Evolutionary conservation across 2,113 vertebrate genomes (phyloP), one percentile per base, ranked within the genome.

Genomic region (Odocoileus virginianus): DNA sequence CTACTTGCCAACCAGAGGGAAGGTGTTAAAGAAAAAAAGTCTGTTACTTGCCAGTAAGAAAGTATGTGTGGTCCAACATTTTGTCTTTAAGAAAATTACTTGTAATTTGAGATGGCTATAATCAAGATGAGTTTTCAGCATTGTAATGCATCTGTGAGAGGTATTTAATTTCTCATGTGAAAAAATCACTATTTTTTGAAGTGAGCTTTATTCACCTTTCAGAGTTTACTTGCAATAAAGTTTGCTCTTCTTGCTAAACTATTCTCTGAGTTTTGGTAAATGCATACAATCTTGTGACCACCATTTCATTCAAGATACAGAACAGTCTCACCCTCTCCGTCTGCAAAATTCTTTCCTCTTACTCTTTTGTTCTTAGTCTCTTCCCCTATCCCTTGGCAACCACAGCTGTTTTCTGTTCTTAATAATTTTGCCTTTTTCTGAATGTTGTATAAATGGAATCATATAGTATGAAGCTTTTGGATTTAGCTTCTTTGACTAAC

Each of bases 21-120:
- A 94, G 55, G 82, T 89, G 94, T 97, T 88, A 55, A 82, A 47
- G 71, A 86, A 84, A 89, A 93, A 55, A 95, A 43, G 6, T 79
- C 55, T 81, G 33, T 96, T 93, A 54, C 30, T 94, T 97, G 82
- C 82, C 74, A 84, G 64, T 97, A 98, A 90, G 93, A 97, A 98
- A 96, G 93, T 87, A 92, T 50, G 57, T 74, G 45, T 23, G 47
- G 61, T 83, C 88, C 54, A 94, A 55, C 88, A 91, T 96, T 95
- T 86, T 91, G 88, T 86, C 91, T 91, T 94, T 85, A 94, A 88
- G 81, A 95, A 97, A 94, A 89, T 17, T 95, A 89, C 61, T 60
- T 96, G 21, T 93, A n/a, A 28, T 96, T 97, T 91, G 64, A 87
- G 57, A 83, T 91, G 47, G 36, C 57, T 96, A 57, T 96, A 78